phyloP scores from a whole-genome alignment of 92 coral and sea anemone genomes.

The Paragorgia papillata region DNA sequence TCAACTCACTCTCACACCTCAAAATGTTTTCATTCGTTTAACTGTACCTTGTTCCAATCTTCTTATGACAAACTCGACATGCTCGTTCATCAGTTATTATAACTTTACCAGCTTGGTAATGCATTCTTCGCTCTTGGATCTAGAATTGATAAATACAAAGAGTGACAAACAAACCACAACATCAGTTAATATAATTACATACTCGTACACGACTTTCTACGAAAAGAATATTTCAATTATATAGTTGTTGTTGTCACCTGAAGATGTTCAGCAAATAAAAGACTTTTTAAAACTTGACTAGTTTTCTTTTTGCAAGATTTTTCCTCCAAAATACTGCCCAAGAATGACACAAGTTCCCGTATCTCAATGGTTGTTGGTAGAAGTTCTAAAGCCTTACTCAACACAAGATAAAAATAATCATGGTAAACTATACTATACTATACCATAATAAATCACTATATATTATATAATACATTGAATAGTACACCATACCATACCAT shows the following conservation, averaged over 20 bases:
- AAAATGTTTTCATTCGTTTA: background rate
- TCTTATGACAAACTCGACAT: slow-evolving; percentile 95
- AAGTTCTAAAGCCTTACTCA: slow-evolving; percentile 82
- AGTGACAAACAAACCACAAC: background rate
- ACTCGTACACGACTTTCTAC: no score
- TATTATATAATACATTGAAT: no score
- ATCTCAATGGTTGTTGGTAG: slow-evolving; percentile 86
- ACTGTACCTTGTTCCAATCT: slow-evolving; percentile 89
- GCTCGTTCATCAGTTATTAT: slow-evolving; percentile 91
- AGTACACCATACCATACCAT: no score
- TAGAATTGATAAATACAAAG: slow-evolving; percentile 2
- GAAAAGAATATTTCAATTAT: no score
- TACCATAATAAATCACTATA: background rate
- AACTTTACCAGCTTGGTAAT: slow-evolving; percentile 86
- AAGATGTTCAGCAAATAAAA: slow-evolving; percentile 89
- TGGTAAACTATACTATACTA: background rate
- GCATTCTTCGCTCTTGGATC: slow-evolving; percentile 97
- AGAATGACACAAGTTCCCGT: slow-evolving; percentile 77
- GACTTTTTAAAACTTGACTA: slow-evolving; percentile 85
- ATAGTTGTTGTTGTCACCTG: slow-evolving; percentile 67
- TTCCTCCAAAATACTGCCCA: slow-evolving; percentile 79
- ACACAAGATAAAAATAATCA: background rate
- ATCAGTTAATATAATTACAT: no score
- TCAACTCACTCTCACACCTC: background rate
- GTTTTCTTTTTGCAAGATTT: slow-evolving; percentile 80